Conservation (phyloP, 2,113 vertebrate species). For the Anseranas semipalmata region DNA sequence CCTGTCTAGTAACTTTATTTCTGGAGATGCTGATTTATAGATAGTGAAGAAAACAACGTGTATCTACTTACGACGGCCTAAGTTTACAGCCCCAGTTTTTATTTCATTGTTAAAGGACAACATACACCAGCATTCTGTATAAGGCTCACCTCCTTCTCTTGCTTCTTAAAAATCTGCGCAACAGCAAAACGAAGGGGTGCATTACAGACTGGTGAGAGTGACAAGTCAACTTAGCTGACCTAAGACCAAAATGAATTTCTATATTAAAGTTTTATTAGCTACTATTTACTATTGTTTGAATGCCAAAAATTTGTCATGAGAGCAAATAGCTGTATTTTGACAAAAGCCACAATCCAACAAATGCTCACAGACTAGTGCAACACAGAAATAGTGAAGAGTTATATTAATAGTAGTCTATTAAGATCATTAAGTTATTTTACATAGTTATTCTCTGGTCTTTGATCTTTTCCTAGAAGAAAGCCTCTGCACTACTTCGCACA, state of each 20-base stretch:
- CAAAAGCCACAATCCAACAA: not conserved
- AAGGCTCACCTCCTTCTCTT: not conserved
- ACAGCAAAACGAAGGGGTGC: not conserved
- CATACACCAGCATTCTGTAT: not conserved
- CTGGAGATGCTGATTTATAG: not conserved
- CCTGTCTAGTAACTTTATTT: not conserved
- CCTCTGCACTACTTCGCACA: not conserved
- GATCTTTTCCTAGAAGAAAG: not conserved
- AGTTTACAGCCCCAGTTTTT: rapidly evolving
- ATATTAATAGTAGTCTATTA: not conserved
- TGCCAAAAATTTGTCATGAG: not conserved
- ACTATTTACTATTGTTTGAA: not conserved
- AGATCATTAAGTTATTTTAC: not conserved
- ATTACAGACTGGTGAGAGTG: not conserved
- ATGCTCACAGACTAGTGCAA: not conserved
- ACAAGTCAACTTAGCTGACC: not conserved
- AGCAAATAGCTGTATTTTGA: not conserved
- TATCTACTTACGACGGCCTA: not conserved
- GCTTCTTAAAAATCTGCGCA: not conserved
- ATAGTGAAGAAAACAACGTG: not conserved
- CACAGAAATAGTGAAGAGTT: not conserved
- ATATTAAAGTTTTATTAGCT: not conserved
- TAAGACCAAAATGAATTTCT: not conserved
- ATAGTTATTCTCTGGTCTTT: not conserved
- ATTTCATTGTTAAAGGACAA: not conserved